Base-by-base conservation (phyloP, 2,888 invertebrate species). In the Pachliopta kotzebuea region DNA sequence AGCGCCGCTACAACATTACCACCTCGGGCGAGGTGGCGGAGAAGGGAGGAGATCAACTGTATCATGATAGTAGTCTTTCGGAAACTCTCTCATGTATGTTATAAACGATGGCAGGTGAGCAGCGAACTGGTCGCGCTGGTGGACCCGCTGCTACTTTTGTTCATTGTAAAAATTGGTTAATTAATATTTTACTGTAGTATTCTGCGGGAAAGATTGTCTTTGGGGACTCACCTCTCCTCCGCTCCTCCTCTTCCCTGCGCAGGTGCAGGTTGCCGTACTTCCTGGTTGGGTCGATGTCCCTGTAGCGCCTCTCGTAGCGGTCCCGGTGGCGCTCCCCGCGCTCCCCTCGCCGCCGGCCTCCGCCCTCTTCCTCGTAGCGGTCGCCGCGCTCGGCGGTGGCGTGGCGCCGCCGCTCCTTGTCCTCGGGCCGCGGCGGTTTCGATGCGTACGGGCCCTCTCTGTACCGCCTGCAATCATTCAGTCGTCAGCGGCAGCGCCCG, bases 361-460 rank as follows among this genome's bases (percentile, higher is more conserved):
- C 72, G 26, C 74, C 72, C 45, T 81, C 81, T 68, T 79, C 81
- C 65, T 78, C 86, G 73, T 83, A 77, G 65, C 83, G 62, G 42
- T 52, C 56, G 55, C 91, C 89, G 68, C 92, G 86, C 70, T 80
- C 87, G 55, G 76, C 75, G 69, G 78, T 79, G 65, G 77, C 74
- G 73, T 79, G 76, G 17, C 80, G 80, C 50, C 79, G 83, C 55
- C 79, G 82, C 29, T 87, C 86, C 69, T 82, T 82, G 68, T 82
- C 88, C 45, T 90, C 88, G 14, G 85, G 83, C 21, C 88, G 84
- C 29, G 89, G 90, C 31, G 91, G 90, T 70, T 87, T 88, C 29
- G 85, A 80, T n/a, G 86, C 76, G 77, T 90, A 86, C 45, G 91
- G 90, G 20, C 92, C 92, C 72, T 93, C 93, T 52, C 93, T 83